These are phyloP conservation scores for Gonioctena quinquepunctata DNA, from an alignment of 1,140 invertebrate species.

Conservation along the genomic window DNA sequence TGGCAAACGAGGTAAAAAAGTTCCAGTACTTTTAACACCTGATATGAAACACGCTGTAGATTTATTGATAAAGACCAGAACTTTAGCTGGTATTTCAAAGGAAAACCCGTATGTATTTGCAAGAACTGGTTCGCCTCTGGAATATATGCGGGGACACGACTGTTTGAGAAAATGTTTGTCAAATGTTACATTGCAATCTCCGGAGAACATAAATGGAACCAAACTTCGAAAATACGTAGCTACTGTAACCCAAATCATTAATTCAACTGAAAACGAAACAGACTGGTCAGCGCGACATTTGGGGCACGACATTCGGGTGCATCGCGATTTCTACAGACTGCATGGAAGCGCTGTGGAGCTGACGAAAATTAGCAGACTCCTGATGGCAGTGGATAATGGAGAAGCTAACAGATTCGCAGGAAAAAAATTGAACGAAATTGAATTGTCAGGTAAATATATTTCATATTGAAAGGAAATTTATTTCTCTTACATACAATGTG, in stretches of 20 bases:
- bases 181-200: neutral
- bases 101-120: neutral
- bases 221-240: constrained; percentile 22
- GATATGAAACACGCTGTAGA: neutral
- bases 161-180: neutral
- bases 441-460: neutral
- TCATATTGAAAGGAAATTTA: too few relatives aligned
- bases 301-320: constrained; percentile 16
- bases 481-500: neutral
- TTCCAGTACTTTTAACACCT: neutral
- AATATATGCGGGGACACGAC: neutral
- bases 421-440: neutral
- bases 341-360: constrained; percentile 16
- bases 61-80: neutral
- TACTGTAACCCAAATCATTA: constrained; percentile 19
- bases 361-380: constrained; percentile 17
- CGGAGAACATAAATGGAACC: constrained; percentile 2
- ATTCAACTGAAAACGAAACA: constrained; percentile 13
- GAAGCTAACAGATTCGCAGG: constrained; percentile 12
- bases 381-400: constrained; percentile 7
- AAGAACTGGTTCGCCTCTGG: neutral
- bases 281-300: constrained; percentile 20
- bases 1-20: neutral
- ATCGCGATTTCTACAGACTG: constrained; percentile 14
- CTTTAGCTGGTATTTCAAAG: neutral